Evolutionary conservation across 1,140 invertebrate genomes (phyloP).

Genomic region (Anoplolepis gracilipes): DNA sequence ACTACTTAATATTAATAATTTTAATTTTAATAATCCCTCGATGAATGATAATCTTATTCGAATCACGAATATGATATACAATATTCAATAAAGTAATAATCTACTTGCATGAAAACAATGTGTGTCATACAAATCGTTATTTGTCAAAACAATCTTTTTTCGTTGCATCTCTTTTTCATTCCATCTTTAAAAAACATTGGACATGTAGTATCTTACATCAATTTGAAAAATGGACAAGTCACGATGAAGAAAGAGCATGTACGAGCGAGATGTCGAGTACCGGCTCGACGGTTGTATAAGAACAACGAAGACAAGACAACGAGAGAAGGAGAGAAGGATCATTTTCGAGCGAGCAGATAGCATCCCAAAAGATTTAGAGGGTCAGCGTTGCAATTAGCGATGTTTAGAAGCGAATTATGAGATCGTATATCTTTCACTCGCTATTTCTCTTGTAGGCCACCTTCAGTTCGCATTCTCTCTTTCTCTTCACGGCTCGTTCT

Average conservation of each 20-base stretch:
- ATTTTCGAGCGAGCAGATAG: conserved; percentile 73
- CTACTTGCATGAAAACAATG: neutral
- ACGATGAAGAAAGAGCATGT: conserved; percentile 64
- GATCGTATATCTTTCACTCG: conserved; percentile 65
- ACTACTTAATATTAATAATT: no score
- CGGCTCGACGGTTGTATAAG: conserved; percentile 22
- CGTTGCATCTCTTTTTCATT: neutral
- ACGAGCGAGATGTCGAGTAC: conserved; percentile 44
- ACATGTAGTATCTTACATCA: conserved; percentile 63
- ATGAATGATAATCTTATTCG: neutral
- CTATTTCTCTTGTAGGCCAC: conserved; percentile 15
- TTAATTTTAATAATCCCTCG: conserved; percentile 4
- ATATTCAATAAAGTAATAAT: neutral
- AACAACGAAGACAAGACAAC: conserved; percentile 46
- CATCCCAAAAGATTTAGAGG: conserved; percentile 79
- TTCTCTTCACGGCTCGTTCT: neutral
- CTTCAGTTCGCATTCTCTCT: neutral
- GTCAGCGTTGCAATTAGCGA: conserved; percentile 80
- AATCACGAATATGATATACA: neutral
- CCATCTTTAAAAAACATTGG: conserved; percentile 25
- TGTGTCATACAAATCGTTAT: neutral
- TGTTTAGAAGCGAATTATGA: conserved; percentile 82
- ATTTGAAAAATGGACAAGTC: conserved; percentile 67
- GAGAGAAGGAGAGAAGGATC: conserved; percentile 52
- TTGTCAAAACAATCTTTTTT: neutral